Evolutionary conservation across 1,140 invertebrate genomes (phyloP).

Genomic region (Drosophila tropicalis): DNA sequence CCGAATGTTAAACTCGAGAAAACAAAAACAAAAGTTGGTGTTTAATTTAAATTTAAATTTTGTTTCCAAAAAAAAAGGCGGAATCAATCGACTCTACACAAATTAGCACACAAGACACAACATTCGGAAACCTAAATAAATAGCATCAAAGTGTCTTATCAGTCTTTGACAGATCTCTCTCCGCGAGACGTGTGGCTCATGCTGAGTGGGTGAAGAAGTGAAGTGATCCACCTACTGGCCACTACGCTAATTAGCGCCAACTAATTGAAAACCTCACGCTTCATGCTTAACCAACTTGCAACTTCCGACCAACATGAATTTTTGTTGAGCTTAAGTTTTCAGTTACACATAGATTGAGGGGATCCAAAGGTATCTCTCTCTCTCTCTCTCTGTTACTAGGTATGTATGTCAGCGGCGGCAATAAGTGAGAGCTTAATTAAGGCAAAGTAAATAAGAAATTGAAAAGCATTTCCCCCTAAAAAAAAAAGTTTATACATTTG

Average conservation of each 20-base stretch:
- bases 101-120: slow-evolving; percentile 24
- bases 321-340: background rate
- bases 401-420: slow-evolving; percentile 23
- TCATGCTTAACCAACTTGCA: slow-evolving; percentile 19
- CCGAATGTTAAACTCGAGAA: no score
- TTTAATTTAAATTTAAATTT: slow-evolving; percentile 17
- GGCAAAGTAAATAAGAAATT: slow-evolving; percentile 57
- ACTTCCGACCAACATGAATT: background rate
- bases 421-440: slow-evolving; percentile 57
- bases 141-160: slow-evolving; percentile 16
- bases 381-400: background rate
- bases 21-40: background rate
- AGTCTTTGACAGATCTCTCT: slow-evolving; percentile 10
- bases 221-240: slow-evolving; percentile 39
- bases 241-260: slow-evolving; percentile 59
- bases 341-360: background rate
- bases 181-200: slow-evolving; percentile 36
- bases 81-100: background rate
- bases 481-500: slow-evolving; percentile 1
- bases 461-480: slow-evolving; percentile 23
- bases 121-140: slow-evolving; percentile 9
- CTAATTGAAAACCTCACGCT: slow-evolving; percentile 64
- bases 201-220: slow-evolving; percentile 45
- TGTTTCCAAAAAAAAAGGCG: background rate
- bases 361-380: background rate